Evolutionary conservation across 2,888 invertebrate genomes (phyloP), one percentile per base, ranked within the genome.

Genomic region (Nomada goodeniana): DNA sequence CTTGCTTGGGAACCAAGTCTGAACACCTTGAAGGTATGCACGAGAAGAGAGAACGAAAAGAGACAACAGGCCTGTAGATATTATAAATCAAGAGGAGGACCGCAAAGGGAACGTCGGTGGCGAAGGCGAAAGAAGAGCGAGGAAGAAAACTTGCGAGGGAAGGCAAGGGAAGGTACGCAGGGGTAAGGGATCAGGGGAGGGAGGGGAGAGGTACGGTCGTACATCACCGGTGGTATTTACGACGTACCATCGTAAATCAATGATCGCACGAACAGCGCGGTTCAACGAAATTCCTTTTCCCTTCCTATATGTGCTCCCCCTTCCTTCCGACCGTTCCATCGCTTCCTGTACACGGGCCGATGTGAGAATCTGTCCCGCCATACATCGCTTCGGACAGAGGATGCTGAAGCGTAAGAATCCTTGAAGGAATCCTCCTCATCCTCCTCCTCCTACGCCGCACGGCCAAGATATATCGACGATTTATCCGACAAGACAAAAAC

Each of bases 231-330:
- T 72, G 88, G 90, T 90, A 90, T 90, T 90, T 89, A 90, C 90
- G 87, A 89, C 87, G 87, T 87, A 89, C 89, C 90, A 89, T 87
- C 90, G 90, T 90, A 90, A 90, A 90, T 90, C 90, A 90, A 90
- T 90, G 90, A 90, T 90, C 89, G 87, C 86, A 87, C 86, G 82
- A 85, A 89, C 86, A 81, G 75, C 86, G 84, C 81, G 85, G 86
- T 89, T 89, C 86, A 86, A 88, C 89, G 86, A 89, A 89, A 90
- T 90, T 89, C 90, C 86, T 87, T 81, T 88, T 83, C 86, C 84
- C 82, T 88, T 82, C 89, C 88, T 83, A 86, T 81, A 79, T 80
- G 68, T 79, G 57, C 52, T 29, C 79, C 59, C 69, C 80, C 75
- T 80, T 78, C 80, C 85, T 76, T 80, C 82, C 89, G 77, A 72